Evolutionary conservation across 2,113 vertebrate genomes (phyloP).

Genomic region (Xiphias gladius): DNA sequence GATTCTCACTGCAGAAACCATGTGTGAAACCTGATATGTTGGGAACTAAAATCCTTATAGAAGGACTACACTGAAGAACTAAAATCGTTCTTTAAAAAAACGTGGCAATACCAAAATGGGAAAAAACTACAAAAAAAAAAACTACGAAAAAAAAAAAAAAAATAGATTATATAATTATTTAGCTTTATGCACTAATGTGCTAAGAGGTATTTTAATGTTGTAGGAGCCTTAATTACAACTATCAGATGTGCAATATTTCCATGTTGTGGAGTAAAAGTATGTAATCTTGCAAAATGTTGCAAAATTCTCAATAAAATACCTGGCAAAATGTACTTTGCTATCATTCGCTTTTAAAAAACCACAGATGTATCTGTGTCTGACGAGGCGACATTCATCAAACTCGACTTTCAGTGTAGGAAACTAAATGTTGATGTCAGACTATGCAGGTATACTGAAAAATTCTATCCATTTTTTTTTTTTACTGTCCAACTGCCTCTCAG

Average conservation of each 20-base stretch:
- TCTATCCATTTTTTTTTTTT: not conserved
- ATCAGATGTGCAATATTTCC: conserved; percentile 12
- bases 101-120: not conserved
- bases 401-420: conserved; percentile 3
- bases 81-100: not conserved
- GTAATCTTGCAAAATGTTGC: not conserved
- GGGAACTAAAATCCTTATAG: not conserved
- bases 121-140: not conserved
- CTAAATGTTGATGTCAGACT: not conserved
- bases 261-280: not conserved
- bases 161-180: not conserved
- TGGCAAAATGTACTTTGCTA: not conserved
- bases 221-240: conserved; percentile 27
- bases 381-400: conserved; percentile 37
- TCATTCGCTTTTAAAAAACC: not conserved
- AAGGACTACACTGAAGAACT: not conserved
- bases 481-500: not conserved
- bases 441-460: conserved; percentile 19
- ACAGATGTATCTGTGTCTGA: not conserved
- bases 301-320: not conserved
- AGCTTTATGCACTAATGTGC: conserved; percentile 37
- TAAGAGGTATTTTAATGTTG: conserved; percentile 47
- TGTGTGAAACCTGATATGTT: conserved; percentile 1
- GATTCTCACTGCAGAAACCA: conserved; percentile 1
- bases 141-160: not conserved